phyloP scores from a whole-genome alignment of 2,888 invertebrate species.

The Allygus modestus region DNA sequence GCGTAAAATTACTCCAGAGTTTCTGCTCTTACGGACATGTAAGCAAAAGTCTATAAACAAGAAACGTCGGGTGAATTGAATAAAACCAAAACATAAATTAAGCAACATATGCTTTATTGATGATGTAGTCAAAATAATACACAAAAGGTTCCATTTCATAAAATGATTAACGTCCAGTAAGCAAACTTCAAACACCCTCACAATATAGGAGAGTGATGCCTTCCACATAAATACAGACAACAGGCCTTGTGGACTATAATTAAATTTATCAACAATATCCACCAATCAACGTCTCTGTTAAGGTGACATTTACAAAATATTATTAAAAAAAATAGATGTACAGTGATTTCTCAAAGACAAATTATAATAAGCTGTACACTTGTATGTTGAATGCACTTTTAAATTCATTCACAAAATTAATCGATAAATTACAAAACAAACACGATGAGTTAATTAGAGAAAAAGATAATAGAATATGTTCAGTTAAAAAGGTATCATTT shows the following conservation, averaged over 20 bases:
- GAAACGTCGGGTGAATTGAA: too few species aligned
- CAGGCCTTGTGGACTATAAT: not conserved
- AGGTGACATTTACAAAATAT: slow-evolving; percentile 23
- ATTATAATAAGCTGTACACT: slow-evolving; percentile 29
- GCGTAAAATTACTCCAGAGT: too few species aligned
- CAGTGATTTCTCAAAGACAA: not conserved
- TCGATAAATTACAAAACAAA: not conserved
- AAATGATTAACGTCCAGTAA: slow-evolving; percentile 16
- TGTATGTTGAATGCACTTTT: not conserved
- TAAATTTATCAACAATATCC: slow-evolving; percentile 21
- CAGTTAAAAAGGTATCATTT: not conserved
- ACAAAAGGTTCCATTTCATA: slow-evolving; percentile 45
- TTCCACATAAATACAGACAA: not conserved
- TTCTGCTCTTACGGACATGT: too few species aligned
- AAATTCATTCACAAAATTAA: not conserved
- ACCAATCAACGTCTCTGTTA: slow-evolving; percentile 19
- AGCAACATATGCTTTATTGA: slow-evolving; percentile 57
- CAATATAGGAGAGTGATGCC: not conserved
- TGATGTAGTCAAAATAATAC: slow-evolving; percentile 57
- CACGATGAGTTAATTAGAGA: not conserved
- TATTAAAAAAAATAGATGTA: slow-evolving; percentile 4
- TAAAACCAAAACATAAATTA: slow-evolving; percentile 8
- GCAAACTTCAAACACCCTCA: not conserved
- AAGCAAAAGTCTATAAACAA: too few species aligned
- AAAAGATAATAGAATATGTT: not conserved